Evolutionary conservation across 2,113 vertebrate genomes (phyloP).

Genomic region (Amphiprion ocellaris): DNA sequence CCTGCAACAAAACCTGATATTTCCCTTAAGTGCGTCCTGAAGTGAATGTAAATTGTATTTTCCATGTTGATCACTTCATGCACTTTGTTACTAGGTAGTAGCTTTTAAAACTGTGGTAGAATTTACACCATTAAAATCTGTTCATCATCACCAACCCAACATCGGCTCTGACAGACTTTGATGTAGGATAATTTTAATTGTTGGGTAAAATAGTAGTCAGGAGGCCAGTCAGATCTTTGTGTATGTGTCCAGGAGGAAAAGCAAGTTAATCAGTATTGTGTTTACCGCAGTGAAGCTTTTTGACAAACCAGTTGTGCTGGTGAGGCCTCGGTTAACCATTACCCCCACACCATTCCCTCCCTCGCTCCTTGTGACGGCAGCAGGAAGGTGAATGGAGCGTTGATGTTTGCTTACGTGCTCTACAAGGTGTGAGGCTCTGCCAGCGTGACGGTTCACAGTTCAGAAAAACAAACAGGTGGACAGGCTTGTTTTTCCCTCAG

Average conservation of each 20-base stretch:
- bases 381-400: not conserved
- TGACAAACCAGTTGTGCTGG: constrained; percentile 16
- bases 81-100: too few species aligned
- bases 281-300: not conserved
- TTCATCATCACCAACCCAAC: too few species aligned
- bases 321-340: constrained; percentile 44
- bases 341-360: not conserved
- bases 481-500: not conserved
- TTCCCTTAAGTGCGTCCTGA: too few species aligned
- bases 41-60: too few species aligned
- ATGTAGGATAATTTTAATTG: too few species aligned
- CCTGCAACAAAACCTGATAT: too few species aligned
- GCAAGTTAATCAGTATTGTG: not conserved
- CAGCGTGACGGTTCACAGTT: constrained; percentile 20
- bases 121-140: too few species aligned
- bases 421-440: constrained; percentile 19
- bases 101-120: too few species aligned
- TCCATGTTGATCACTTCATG: too few species aligned
- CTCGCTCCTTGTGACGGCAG: not conserved
- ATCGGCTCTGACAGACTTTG: too few species aligned
- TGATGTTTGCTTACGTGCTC: constrained; percentile 67
- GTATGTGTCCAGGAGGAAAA: not conserved
- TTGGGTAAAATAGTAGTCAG: too few species aligned
- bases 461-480: not conserved
- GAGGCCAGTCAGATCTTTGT: not conserved